Conservation (phyloP, 2,797 vertebrate species). For the Phoxinus dragarum region DNA sequence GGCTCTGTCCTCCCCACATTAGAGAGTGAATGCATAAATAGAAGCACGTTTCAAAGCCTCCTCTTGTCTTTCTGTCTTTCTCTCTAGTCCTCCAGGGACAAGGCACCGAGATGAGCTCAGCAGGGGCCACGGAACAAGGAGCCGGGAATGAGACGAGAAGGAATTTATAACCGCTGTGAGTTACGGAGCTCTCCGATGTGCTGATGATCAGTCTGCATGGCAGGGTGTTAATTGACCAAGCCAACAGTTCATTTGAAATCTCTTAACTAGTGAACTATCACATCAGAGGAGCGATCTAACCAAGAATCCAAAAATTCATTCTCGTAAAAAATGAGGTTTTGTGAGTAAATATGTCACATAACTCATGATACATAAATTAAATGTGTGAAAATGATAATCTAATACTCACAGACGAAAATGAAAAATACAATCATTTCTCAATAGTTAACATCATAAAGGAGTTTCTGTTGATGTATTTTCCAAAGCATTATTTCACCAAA, state of each 20-base stretch:
- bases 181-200: constrained; percentile 20
- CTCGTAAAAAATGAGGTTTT: background rate
- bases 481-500: background rate
- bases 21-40: constrained; percentile 68
- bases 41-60: constrained; percentile 74
- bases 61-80: constrained; percentile 56
- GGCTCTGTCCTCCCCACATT: constrained; percentile 35
- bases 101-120: constrained; percentile 59
- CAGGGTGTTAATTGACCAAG: constrained; percentile 59
- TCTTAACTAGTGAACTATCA: constrained; percentile 29
- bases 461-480: background rate
- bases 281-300: background rate
- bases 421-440: background rate
- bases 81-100: constrained; percentile 54
- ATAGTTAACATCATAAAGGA: background rate
- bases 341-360: background rate
- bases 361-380: background rate
- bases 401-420: background rate
- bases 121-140: constrained; percentile 39
- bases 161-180: constrained; percentile 48
- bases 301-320: background rate
- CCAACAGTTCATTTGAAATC: constrained; percentile 49
- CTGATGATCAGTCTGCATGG: constrained; percentile 22
- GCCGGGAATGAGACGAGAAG: constrained; percentile 27
- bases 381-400: background rate